phyloP scores from a whole-genome alignment of 2,113 vertebrate genomes.

The Oryzias javanicus region DNA sequence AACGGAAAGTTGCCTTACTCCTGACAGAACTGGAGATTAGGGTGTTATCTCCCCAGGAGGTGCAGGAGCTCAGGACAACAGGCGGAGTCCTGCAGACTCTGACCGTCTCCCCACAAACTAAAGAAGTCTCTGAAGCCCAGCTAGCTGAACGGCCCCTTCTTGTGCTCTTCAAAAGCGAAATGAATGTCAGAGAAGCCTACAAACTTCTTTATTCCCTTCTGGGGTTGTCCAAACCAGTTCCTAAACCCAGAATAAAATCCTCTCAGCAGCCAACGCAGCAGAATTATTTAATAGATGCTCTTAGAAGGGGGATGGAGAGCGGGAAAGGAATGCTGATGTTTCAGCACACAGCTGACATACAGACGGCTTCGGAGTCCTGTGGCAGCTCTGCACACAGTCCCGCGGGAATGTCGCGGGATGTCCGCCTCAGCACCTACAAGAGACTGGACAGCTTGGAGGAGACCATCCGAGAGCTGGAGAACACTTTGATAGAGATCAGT shows the following conservation, averaged over 20 bases:
- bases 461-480: slow-evolving; percentile 87
- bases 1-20: slow-evolving; percentile 44
- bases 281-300: slow-evolving; percentile 34
- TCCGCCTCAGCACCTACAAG: slow-evolving; percentile 65
- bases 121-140: slow-evolving; percentile 7
- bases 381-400: background rate
- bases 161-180: slow-evolving; percentile 30
- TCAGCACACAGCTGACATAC: background rate
- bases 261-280: slow-evolving; percentile 7
- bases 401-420: slow-evolving; percentile 30
- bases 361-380: slow-evolving; percentile 1
- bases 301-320: slow-evolving; percentile 19
- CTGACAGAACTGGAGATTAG: slow-evolving; percentile 45
- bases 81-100: slow-evolving; percentile 34
- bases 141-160: slow-evolving; percentile 37
- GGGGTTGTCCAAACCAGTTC: slow-evolving; percentile 24
- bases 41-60: slow-evolving; percentile 36
- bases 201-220: slow-evolving; percentile 47
- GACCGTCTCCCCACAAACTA: slow-evolving; percentile 44
- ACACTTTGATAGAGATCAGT: slow-evolving; percentile 84
- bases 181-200: slow-evolving; percentile 39
- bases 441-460: slow-evolving; percentile 90
- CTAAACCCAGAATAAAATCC: slow-evolving; percentile 42
- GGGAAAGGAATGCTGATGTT: slow-evolving; percentile 20
- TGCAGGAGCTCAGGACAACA: slow-evolving; percentile 16